Conservation (phyloP, 35 echinoderm and acorn worm genomes). For the Ptychodera flava region DNA sequence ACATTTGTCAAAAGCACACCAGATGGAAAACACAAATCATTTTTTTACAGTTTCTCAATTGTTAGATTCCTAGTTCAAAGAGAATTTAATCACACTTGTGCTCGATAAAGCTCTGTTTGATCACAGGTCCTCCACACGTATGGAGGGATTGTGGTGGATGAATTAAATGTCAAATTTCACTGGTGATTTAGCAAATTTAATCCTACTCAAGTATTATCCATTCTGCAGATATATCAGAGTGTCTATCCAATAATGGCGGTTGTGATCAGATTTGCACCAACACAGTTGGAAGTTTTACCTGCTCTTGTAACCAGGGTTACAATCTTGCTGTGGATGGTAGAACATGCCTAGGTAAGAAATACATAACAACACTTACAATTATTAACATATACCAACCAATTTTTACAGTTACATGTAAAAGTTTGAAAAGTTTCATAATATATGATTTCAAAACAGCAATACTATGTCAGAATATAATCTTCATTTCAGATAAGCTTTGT, state of each 20-base stretch:
- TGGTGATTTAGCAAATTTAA: too few species aligned
- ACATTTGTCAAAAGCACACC: not conserved
- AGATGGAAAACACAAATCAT: not conserved
- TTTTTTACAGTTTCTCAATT: not conserved
- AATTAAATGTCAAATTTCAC: too few species aligned
- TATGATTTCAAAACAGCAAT: too few species aligned
- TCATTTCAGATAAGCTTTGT: too few species aligned
- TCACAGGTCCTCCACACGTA: too few species aligned
- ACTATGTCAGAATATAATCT: too few species aligned
- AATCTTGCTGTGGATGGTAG: slow-evolving; percentile 18
- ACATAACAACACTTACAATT: not conserved
- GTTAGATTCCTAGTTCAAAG: not conserved
- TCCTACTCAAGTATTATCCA: not conserved
- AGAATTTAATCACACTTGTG: not conserved
- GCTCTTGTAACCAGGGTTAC: slow-evolving; percentile 14
- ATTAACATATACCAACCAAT: too few species aligned
- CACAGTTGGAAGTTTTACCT: slow-evolving; percentile 11
- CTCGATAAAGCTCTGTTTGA: too few species aligned
- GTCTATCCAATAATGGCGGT: not conserved
- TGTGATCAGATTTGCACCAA: slow-evolving; percentile 43
- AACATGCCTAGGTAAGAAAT: slow-evolving; percentile 13
- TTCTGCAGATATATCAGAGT: slow-evolving; percentile 14
- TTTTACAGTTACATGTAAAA: too few species aligned
- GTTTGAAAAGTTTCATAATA: too few species aligned
- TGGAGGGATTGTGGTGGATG: too few species aligned